Conservation (phyloP, 2,888 invertebrate genomes). For the Nemapogon koenigi region DNA sequence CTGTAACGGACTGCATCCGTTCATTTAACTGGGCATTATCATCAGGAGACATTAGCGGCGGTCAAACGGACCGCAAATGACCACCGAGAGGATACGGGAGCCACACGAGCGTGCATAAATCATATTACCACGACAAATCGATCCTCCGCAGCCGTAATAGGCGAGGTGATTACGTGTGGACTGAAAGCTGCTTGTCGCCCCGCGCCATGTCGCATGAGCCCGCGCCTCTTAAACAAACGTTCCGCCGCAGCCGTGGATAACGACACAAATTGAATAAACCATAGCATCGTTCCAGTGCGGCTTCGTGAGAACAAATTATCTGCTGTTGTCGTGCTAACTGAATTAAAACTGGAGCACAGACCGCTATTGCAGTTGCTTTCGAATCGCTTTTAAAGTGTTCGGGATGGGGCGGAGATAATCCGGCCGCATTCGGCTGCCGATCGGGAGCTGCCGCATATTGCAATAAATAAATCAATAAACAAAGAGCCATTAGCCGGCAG, state of each 20-base stretch:
- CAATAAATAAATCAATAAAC: conserved; percentile 60
- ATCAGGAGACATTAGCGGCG: conserved; percentile 12
- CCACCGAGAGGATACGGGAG: conserved; percentile 10
- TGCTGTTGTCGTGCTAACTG: conserved; percentile 1
- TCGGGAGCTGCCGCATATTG: conserved; percentile 56
- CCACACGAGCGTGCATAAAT: conserved; percentile 13
- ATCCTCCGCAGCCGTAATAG: conserved; percentile 11
- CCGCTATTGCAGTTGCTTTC: conserved; percentile 1
- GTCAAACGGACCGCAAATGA: conserved; percentile 13
- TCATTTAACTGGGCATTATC: conserved; percentile 10
- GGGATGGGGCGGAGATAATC: conserved; percentile 14
- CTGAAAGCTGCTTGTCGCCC: neutral
- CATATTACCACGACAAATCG: conserved; percentile 12
- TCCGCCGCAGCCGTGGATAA: conserved; percentile 7
- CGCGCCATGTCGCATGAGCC: neutral
- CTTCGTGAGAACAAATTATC: conserved; percentile 18
- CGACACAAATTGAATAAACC: conserved; percentile 37
- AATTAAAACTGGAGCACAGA: conserved; percentile 7
- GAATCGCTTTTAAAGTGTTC: too few relatives aligned
- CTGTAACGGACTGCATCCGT: conserved; percentile 6
- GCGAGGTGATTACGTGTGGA: conserved; percentile 8
- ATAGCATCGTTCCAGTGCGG: conserved; percentile 36
- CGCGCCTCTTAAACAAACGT: conserved; percentile 1
- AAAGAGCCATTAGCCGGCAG: conserved; percentile 60
- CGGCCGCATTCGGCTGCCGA: conserved; percentile 37